A percentile compares a stretch with the other conserved stretches of the same genome.
These are phyloP conservation scores for Drosophila baimaii DNA, from an alignment of 1,140 invertebrate species.

Conservation along the genomic window DNA sequence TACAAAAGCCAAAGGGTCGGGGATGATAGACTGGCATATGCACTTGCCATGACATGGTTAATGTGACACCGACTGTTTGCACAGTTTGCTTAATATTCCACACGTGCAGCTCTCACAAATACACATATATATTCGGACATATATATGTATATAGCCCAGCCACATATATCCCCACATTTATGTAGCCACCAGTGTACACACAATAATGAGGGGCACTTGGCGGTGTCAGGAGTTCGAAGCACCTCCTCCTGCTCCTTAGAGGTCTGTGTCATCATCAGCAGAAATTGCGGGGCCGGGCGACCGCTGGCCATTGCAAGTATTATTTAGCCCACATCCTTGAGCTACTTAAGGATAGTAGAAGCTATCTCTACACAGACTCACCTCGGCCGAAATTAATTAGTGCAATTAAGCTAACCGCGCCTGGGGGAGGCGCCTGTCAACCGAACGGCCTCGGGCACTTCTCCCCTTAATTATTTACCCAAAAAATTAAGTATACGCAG, in stretches of 20 bases:
- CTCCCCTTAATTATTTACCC: slow-evolving; percentile 16
- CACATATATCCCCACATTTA: slow-evolving; percentile 13
- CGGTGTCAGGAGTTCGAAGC: slow-evolving; percentile 39
- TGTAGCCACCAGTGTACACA: slow-evolving; percentile 13
- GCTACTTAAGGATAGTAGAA: slow-evolving; percentile 45
- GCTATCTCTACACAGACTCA: slow-evolving; percentile 56
- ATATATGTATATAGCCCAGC: not conserved
- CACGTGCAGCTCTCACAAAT: slow-evolving; percentile 44
- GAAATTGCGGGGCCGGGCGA: slow-evolving; percentile 41
- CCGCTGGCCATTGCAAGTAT: slow-evolving; percentile 21
- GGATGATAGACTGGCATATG: slow-evolving; percentile 44
- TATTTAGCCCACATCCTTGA: slow-evolving; percentile 32
- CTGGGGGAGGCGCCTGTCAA: slow-evolving; percentile 23
- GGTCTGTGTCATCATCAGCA: slow-evolving; percentile 67
- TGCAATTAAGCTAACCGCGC: slow-evolving; percentile 61
- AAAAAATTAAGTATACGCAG: slow-evolving; percentile 48
- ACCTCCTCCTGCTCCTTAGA: slow-evolving; percentile 15
- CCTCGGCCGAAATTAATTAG: slow-evolving; percentile 70
- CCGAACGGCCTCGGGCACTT: slow-evolving; percentile 1
- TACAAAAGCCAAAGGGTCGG: slow-evolving; percentile 1
- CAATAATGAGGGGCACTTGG: slow-evolving; percentile 50
- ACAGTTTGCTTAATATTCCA: slow-evolving; percentile 64
- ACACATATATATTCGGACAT: slow-evolving; percentile 4
- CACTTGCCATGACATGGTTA: slow-evolving; percentile 60
- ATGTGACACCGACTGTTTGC: slow-evolving; percentile 58